phyloP scores from a whole-genome alignment of 1,140 invertebrate genomes.

The Cylas formicarius region DNA sequence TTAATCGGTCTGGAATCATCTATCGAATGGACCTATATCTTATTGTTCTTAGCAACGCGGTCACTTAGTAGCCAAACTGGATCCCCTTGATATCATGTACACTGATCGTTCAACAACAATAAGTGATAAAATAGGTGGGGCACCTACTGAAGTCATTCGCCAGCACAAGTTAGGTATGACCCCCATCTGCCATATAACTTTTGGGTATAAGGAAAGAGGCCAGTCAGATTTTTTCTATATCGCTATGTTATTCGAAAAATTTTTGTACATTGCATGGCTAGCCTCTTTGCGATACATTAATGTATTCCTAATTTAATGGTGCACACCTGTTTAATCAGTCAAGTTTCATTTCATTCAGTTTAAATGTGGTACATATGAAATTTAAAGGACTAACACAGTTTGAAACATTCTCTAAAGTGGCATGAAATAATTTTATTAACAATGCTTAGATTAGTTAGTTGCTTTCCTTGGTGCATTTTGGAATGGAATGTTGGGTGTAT shows the following conservation, averaged over 20 bases:
- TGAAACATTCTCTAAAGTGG: constrained; percentile 16
- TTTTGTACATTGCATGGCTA: background rate
- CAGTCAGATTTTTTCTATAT: constrained; percentile 8
- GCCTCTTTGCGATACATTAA: background rate
- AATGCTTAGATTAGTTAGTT: background rate
- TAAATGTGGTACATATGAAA: too few species aligned
- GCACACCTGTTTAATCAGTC: too few species aligned
- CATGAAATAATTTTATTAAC: constrained; percentile 4
- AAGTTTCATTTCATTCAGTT: too few species aligned
- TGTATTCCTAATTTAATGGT: constrained; percentile 1
- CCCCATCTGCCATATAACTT: constrained; percentile 4
- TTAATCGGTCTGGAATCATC: too few species aligned
- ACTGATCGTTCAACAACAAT: constrained; percentile 45
- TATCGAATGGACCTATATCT: too few species aligned
- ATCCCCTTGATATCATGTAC: constrained; percentile 58
- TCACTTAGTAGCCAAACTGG: constrained; percentile 71
- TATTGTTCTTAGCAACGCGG: constrained; percentile 49
- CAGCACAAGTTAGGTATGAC: constrained; percentile 50
- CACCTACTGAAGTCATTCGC: constrained; percentile 56
- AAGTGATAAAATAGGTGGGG: constrained; percentile 51
- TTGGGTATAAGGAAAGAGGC: constrained; percentile 12
- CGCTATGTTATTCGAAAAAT: background rate
- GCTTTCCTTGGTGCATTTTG: background rate
- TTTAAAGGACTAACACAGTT: too few species aligned
- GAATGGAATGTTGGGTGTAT: background rate